Evolutionary conservation across 1,140 invertebrate genomes (phyloP), one percentile per base, ranked within the genome.

Genomic region (Drosophila willistoni): DNA sequence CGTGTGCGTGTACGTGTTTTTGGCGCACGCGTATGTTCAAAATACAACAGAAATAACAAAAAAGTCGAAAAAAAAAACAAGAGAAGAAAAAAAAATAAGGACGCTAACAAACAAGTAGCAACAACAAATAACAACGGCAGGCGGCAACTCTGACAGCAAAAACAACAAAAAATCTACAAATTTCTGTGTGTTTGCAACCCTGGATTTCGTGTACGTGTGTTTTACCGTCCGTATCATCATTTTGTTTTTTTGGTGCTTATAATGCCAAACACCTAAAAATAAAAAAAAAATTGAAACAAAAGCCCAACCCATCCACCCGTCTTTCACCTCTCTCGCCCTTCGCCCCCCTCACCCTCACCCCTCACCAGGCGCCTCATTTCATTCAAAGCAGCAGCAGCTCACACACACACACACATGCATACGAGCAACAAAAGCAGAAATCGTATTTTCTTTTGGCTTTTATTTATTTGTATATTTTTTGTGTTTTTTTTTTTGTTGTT

Each of bases 191-290:
- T 91, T 91, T 91, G 90, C 90, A 91, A 91, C 90, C 90, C 90
- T 91, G 90, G 90, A 91, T 91, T 91, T 91, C 90, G 90, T 91
- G 90, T 90, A 90, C 90, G 84, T 87, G 83, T 89, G 82, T 79
- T 82, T 83, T 75, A 77, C 44, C 44, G 44, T 51, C 44, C 44
- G 44, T 51, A 51, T 51, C 44, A 51, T 51, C 44, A 51, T 77
- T 77, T 51, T 19, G 44, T 51, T 79, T 51, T 79, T 90, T 90
- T 91, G 85, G 90, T 90, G 82, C 87, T 90, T 84, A 73, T 84
- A 51, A 51, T 51, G 19, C 44, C 44, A 51, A 51, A 51, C 44
- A 51, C 44, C 44, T 51, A 51, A 51, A 51, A 22, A 47, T 17
- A 17, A 47, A 47, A 47, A 47, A 47, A 51, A 51, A 51, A 51